Conservation (phyloP, 1,140 invertebrate species). For the Thalassaphorura encarpata region DNA sequence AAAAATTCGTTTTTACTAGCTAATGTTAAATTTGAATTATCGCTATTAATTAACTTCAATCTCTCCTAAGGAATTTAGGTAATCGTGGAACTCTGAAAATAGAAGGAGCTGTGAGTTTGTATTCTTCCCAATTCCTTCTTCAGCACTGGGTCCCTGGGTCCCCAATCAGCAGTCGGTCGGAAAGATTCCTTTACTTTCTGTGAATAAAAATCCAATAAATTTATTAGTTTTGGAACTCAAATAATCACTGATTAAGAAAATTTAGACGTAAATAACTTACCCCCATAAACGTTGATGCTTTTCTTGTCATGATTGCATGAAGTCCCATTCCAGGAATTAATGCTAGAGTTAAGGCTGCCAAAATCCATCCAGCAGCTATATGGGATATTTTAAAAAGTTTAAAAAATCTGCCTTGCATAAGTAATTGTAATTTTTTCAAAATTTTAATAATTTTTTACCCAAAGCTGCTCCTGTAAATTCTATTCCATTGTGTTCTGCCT, state of each 20-base stretch:
- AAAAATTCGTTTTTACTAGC: no score
- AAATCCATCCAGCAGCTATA: constrained; percentile 41
- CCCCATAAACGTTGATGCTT: constrained; percentile 16
- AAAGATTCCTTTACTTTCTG: constrained; percentile 42
- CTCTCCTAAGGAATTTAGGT: neutral
- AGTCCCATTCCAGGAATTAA: constrained; percentile 48
- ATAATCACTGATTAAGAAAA: neutral
- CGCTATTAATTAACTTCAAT: neutral
- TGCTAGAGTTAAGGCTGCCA: constrained; percentile 44
- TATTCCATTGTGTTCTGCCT: constrained; percentile 36
- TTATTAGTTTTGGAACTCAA: neutral
- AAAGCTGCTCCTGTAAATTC: no score
- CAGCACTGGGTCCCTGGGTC: constrained; percentile 44
- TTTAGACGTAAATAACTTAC: neutral
- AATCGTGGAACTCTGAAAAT: no score
- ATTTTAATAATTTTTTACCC: no score
- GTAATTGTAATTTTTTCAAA: no score
- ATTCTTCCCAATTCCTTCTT: constrained; percentile 45
- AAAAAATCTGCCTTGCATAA: no score
- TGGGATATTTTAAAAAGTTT: constrained; percentile 26
- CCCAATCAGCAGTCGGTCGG: constrained; percentile 46
- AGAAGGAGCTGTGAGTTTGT: no score
- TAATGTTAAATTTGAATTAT: no score
- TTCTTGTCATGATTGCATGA: constrained; percentile 19
- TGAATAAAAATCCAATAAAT: neutral